These are phyloP conservation scores for Nilaparvata lugens DNA, from an alignment of 1,140 invertebrate species.

Conservation along the genomic window DNA sequence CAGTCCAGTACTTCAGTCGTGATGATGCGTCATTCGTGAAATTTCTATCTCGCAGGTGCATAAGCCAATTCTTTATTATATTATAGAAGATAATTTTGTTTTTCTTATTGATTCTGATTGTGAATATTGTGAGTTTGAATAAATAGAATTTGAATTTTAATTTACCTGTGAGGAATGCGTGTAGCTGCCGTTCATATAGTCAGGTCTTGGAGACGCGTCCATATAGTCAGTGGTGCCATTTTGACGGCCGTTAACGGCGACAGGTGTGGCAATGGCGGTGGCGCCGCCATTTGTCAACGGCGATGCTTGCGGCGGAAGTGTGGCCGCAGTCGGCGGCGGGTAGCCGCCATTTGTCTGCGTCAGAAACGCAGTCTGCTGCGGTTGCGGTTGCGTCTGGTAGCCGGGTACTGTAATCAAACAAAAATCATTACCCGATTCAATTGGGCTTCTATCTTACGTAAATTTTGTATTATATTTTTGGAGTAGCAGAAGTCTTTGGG, in stretches of 20 bases:
- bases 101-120: too few relatives aligned
- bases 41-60: too few relatives aligned
- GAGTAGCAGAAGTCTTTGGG: too few relatives aligned
- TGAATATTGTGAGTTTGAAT: too few relatives aligned
- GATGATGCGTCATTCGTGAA: too few relatives aligned
- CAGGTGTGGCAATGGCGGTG: constrained; percentile 10
- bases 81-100: too few relatives aligned
- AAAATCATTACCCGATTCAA: too few relatives aligned
- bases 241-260: constrained; percentile 3
- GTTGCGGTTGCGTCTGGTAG: constrained; percentile 18
- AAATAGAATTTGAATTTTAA: too few relatives aligned
- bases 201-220: constrained; percentile 23
- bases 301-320: constrained; percentile 10
- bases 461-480: too few relatives aligned
- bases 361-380: constrained; percentile 19
- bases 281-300: constrained; percentile 18
- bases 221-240: constrained; percentile 18
- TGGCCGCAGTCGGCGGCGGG: constrained; percentile 12
- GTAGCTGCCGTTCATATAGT: constrained; percentile 25
- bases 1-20: too few relatives aligned
- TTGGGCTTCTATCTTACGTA: too few relatives aligned
- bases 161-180: constrained; percentile 16
- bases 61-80: too few relatives aligned
- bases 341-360: constrained; percentile 23
- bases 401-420: constrained; percentile 9